phyloP scores from a whole-genome alignment of 1,140 invertebrate species.

The Leptopilina boulardi region DNA sequence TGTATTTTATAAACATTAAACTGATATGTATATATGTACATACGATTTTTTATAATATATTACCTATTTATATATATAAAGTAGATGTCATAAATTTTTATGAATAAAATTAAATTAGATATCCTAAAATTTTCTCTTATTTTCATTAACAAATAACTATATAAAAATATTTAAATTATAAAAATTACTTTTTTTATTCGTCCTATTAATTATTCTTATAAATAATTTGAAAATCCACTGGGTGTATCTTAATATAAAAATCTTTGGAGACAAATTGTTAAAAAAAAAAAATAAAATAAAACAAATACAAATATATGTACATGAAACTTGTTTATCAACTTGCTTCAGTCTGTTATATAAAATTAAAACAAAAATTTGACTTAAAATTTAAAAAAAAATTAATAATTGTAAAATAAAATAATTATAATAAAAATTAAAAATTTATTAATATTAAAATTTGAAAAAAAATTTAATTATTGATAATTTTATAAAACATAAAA shows the following conservation, averaged over 20 bases:
- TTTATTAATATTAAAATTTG: too few species aligned
- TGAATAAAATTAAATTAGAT: too few species aligned
- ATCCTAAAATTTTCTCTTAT: background rate
- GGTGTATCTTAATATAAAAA: slow-evolving; percentile 50
- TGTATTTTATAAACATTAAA: background rate
- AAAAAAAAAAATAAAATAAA: slow-evolving; percentile 47
- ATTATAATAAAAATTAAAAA: too few species aligned
- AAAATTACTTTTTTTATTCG: background rate
- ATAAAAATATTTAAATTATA: background rate
- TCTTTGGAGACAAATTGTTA: slow-evolving; percentile 58
- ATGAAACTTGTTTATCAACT: slow-evolving; percentile 40
- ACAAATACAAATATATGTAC: slow-evolving; percentile 50
- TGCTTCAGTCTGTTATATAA: background rate
- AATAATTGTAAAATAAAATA: too few species aligned
- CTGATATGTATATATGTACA: background rate
- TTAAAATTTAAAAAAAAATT: too few species aligned
- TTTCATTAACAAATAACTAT: background rate
- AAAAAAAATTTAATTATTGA: too few species aligned
- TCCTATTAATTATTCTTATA: background rate
- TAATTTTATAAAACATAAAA: too few species aligned
- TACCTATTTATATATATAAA: background rate
- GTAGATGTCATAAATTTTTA: too few species aligned
- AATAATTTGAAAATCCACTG: background rate
- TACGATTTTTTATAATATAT: background rate
- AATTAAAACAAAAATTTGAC: too few species aligned